Base-by-base conservation (phyloP, 2,797 vertebrate genomes). In the Rhabdophis nuchalis region DNA sequence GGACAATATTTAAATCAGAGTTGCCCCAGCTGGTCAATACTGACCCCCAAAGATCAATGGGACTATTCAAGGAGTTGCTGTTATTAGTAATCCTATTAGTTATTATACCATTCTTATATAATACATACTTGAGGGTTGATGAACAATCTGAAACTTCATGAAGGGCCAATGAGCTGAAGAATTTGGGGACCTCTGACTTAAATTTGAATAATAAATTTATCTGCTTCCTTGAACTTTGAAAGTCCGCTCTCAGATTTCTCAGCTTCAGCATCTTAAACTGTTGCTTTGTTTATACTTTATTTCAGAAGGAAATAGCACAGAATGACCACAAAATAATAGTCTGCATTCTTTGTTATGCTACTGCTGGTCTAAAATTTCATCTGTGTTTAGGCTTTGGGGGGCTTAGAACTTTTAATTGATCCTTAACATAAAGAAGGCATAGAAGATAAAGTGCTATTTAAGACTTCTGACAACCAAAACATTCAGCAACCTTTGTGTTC, bases 401-500 rank as follows among this genome's bases (percentile, higher is more conserved):
- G 32, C 4, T 58, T n/a, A 60, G 20, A n/a, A 46, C 14, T 52
- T 20, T 36, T 12, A 90, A 54, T 50, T 23, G 82, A 61, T 89
- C 77, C 85, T 9, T 4, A 36, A 56, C 2, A 1, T 2, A 13
- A 18, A 64, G 88, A 89, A 92, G 53, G 25, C 77, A 88, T 61
- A 89, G 57, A 4, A 0, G 25, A 5, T n/a, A 72, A 2, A 50
- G 5, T 0, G 1, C 3, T 46, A 88, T 88, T 86, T 27, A 29
- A 87, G 5, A 5, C 1, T 3, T 32, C 32, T 0, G 4, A 54
- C 0, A 0, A 4, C 3, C 56, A 86, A 36, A 52, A 91, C 88
- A 18, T 23, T 32, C 7, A 0, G 0, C 0, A 9, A 60, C 10
- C 86, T 82, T 54, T 13, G 4, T 8, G 29, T 3, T 25, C 52